These are phyloP conservation scores for Epinephelus malabaricus DNA, from an alignment of 2,797 vertebrate genomes.

Conservation along the genomic window DNA sequence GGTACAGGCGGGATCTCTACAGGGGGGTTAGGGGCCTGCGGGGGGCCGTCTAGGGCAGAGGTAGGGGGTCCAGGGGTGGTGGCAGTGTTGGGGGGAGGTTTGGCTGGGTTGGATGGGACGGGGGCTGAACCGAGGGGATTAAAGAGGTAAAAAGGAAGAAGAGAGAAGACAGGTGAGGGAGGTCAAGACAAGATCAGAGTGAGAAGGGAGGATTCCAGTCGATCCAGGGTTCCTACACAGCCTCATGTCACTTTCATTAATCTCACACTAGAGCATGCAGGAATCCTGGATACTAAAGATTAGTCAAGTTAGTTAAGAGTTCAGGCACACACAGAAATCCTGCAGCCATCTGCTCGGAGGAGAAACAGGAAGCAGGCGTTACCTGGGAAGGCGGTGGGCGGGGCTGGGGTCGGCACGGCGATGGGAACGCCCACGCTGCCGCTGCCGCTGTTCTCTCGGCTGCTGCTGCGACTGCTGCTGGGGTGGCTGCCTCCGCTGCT, in stretches of 20 bases:
- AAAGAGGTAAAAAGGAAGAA: constrained; percentile 53
- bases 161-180: constrained; percentile 59
- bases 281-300: constrained; percentile 36
- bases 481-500: constrained; percentile 98
- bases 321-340: neutral
- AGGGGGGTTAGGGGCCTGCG: constrained; percentile 72
- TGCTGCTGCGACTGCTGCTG: constrained; percentile 98
- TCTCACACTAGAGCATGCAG: neutral
- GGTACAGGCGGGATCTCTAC: constrained; percentile 93
- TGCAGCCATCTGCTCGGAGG: neutral
- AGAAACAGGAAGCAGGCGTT: constrained; percentile 37
- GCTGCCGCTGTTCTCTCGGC: constrained; percentile 99
- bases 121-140: constrained; percentile 87
- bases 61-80: constrained; percentile 83
- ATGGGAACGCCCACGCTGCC: constrained; percentile 98
- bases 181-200: constrained; percentile 62
- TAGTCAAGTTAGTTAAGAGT: constrained; percentile 47
- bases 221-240: constrained; percentile 45
- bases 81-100: constrained; percentile 80
- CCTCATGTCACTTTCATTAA: too few relatives aligned
- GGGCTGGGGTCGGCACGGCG: constrained; percentile 96
- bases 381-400: constrained; percentile 97
- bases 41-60: constrained; percentile 83
- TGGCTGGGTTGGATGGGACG: constrained; percentile 84
- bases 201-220: constrained; percentile 48